Evolutionary conservation across 2,797 vertebrate species (phyloP).

Genomic region (Anomalospiza imberbis): DNA sequence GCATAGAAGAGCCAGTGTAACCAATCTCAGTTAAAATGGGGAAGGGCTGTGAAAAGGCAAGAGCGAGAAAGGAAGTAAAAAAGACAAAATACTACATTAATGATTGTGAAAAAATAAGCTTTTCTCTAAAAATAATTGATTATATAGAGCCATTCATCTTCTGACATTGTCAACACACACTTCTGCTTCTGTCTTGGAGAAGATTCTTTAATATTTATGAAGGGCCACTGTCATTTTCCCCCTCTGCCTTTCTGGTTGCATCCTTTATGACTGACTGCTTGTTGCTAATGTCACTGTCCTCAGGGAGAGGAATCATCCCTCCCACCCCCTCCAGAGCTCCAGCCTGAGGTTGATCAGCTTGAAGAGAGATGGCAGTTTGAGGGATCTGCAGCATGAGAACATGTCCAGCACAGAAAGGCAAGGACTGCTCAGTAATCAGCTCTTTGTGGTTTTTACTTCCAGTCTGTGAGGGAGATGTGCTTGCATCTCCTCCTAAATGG

Average conservation of each 20-base stretch:
- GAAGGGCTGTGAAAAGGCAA: not conserved
- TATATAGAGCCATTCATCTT: not conserved
- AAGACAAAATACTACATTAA: not conserved
- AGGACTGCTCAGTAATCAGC: not conserved
- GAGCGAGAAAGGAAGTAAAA: not conserved
- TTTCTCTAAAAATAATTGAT: not conserved
- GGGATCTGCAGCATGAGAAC: not conserved
- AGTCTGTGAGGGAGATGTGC: not conserved
- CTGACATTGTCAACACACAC: not conserved
- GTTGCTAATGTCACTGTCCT: conserved; percentile 22
- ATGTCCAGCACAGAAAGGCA: not conserved
- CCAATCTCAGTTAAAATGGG: not conserved
- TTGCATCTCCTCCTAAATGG: not conserved
- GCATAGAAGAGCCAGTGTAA: not conserved
- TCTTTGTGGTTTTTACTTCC: not conserved
- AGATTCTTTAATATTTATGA: conserved; percentile 21
- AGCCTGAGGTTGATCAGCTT: not conserved
- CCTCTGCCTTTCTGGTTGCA: not conserved
- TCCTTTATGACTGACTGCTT: conserved; percentile 24
- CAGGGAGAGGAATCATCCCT: not conserved
- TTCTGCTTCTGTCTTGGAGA: not conserved
- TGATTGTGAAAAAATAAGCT: not conserved
- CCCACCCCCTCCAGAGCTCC: not conserved
- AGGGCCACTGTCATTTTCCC: not conserved
- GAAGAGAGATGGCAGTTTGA: not conserved